Percentiles rank a stretch among this genome's conserved stretches.
Evolutionary conservation across 2,113 vertebrate genomes (phyloP).

Genomic region (Axis porcinus): DNA sequence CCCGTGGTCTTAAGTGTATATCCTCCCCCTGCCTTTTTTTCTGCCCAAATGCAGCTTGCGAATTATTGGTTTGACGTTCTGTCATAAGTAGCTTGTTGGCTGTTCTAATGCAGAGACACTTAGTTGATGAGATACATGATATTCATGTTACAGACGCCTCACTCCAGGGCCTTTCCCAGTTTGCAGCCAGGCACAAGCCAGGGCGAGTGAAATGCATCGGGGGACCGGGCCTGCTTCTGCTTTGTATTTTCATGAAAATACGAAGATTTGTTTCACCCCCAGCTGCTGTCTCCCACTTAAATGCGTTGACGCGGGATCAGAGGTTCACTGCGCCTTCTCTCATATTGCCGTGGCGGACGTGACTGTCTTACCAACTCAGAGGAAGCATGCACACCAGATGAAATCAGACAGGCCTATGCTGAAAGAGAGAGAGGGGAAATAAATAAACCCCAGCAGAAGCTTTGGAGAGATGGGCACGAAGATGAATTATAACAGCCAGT

Average conservation of each 20-base stretch:
- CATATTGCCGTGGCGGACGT: rapidly evolving
- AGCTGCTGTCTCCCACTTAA: background rate
- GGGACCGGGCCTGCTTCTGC: background rate
- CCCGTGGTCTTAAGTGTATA: background rate
- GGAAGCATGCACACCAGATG: background rate
- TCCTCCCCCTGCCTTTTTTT: rapidly evolving
- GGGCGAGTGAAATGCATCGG: rapidly evolving
- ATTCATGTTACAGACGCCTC: background rate
- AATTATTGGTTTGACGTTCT: background rate
- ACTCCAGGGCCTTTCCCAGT: too few relatives aligned
- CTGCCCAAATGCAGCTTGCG: background rate
- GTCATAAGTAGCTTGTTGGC: background rate
- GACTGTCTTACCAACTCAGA: rapidly evolving
- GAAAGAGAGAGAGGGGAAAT: too few relatives aligned
- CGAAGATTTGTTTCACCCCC: background rate
- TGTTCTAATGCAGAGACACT: background rate
- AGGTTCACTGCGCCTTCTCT: background rate
- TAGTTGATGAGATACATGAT: background rate
- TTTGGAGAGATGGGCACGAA: background rate
- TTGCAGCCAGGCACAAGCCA: background rate
- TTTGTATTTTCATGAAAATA: background rate
- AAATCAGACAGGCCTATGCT: background rate
- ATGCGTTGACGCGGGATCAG: background rate
- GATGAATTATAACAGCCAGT: background rate
- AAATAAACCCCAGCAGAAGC: background rate